Conservation (phyloP, 2,888 invertebrate species). For the Luperina nickerlii region DNA sequence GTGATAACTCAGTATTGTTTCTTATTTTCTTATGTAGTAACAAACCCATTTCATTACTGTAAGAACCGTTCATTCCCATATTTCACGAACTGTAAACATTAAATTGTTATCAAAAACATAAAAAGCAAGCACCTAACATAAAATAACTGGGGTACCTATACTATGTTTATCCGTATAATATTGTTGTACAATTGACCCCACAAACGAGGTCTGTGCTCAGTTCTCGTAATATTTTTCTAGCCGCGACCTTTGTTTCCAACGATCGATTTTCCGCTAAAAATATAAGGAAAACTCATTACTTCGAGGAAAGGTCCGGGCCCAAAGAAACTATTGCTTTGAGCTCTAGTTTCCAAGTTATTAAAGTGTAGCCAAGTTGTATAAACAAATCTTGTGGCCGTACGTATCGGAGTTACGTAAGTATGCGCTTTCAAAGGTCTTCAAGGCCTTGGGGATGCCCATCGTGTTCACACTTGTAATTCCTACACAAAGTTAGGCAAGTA, state of each 20-base stretch:
- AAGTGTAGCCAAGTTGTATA: constrained; percentile 45
- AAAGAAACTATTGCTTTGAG: constrained; percentile 54
- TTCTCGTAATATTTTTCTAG: constrained; percentile 30
- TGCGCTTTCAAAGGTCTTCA: neutral
- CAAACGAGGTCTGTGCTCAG: constrained; percentile 32
- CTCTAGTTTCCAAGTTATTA: constrained; percentile 57
- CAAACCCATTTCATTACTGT: neutral
- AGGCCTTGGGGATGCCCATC: neutral
- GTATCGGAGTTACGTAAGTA: constrained; percentile 25
- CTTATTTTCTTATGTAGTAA: neutral
- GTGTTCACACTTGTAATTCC: neutral
- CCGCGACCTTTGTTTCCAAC: constrained; percentile 40
- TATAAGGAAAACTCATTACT: constrained; percentile 59
- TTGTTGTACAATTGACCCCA: constrained; percentile 13
- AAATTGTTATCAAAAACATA: neutral
- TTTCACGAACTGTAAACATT: neutral
- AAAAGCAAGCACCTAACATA: constrained; percentile 9
- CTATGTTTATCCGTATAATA: constrained; percentile 22
- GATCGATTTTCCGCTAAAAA: constrained; percentile 50
- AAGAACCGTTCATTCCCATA: too few species aligned
- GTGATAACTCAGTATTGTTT: neutral
- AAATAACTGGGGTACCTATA: neutral
- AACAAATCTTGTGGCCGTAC: constrained; percentile 27
- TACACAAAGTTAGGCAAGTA: neutral
- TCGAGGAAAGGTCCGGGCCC: constrained; percentile 22